Base-by-base conservation (phyloP, 2,113 vertebrate genomes). In the Carollia perspicillata region DNA sequence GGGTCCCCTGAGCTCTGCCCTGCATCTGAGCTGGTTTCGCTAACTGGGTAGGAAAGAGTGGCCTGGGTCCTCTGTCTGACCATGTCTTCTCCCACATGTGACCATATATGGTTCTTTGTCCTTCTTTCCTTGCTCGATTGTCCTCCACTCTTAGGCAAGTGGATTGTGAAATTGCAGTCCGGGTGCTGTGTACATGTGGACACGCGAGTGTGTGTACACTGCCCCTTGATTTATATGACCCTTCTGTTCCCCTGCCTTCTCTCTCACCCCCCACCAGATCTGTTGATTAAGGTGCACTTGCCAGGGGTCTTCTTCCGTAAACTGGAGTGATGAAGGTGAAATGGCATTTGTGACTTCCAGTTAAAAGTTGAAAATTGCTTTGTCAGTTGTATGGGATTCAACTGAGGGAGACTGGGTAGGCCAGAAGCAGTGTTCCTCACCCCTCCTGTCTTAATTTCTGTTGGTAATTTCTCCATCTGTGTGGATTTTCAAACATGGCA, bases 301-400 rank as follows among this genome's bases (percentile, higher is more conserved):
- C 58, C 35, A 3, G 89, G 66, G 88, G 11, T 77, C 55, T 89
- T 37, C 23, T 44, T 63, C 72, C 3, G 68, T 94, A 13, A 90
- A 3, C 11, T 49, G 5, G 63, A n/a, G 1, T 23, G 2, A 5
- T 55, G 63, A 72, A 72, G 30, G 30, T 23, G 68, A 83, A 35
- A 16, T 14, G 55, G 26, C 7, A 6, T 79, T 87, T 74, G 63
- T 40, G 5, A 9, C 23, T 88, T 81, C 23, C 18, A 72, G 12
- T 87, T 88, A 26, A 63, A 65, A 51, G 14, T 81, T 95, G 74
- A 20, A 51, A 35, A 79, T 58, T 93, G 47, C 49, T 94, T 58
- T 84, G 65, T 51, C 44, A 49, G 35, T 60, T 26, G 40, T 5
- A 4, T 0, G 28, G 37, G 66, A n/a, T 68, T 60, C 60, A 20